Base-by-base conservation (phyloP, 1,140 invertebrate species). In the Thrips palmi region DNA sequence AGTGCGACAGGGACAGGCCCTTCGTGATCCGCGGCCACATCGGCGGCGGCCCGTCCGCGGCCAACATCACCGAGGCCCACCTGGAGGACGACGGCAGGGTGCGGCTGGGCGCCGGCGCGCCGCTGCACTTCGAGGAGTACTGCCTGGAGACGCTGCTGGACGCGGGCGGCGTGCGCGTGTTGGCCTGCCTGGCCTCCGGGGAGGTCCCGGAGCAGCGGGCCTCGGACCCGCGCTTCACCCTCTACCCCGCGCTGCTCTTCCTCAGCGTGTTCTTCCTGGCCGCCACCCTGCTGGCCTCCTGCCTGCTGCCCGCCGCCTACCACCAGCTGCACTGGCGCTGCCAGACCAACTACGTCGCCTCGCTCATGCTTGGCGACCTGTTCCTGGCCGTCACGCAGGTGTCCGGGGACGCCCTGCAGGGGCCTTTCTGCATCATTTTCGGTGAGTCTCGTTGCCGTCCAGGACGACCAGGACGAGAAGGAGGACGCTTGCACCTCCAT, bases 271-370 rank as follows among this genome's bases (percentile, higher is more conserved):
- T 78, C 33, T 85, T 85, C 56, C 55, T 83, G 54, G 69, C 72
- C 10, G 75, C 77, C 2, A 83, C 80, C 20, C 55, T 85, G 47
- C 71, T 70, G 3, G 71, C 76, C 2, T 74, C 77, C 5, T 78
- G 72, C 49, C 62, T 81, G 44, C 57, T 84, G 49, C 79, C 79
- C 19, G 70, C 74, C 12, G 74, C 74, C 39, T 78, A 84, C 60
- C 79, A 83, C 63, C 76, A 78, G 31, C 60, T 84, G 40, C 80
- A 84, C 56, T 83, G 79, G 78, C 65, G 77, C 40, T 83, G 79
- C 51, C 80, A 84, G 62, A 81, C 77, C 35, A 71, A 79, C 58
- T 77, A 84, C 54, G 76, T 85, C 42, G 70, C 70, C 32, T 80
- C 78, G 51, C 65, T 85, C 37, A 67, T 84, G 54, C 57, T 82